phyloP scores from a whole-genome alignment of 2,113 vertebrate genomes.

The Nycticebus coucang region DNA sequence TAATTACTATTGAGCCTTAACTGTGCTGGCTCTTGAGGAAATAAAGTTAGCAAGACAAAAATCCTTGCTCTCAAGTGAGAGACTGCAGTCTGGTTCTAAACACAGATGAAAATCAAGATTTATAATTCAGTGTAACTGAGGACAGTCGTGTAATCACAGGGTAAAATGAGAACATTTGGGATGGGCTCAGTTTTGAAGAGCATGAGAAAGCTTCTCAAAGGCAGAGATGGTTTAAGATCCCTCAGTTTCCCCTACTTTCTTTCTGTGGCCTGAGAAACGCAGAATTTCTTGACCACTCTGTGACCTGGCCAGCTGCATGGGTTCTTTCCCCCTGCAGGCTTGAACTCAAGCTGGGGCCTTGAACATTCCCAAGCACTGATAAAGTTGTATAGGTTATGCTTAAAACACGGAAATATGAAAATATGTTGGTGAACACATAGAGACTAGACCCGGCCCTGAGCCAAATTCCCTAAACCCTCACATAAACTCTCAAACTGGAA shows the following conservation, averaged over 20 bases:
- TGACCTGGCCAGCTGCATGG: slow-evolving; percentile 26
- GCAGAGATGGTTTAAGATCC: background rate
- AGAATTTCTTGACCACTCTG: background rate
- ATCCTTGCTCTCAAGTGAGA: background rate
- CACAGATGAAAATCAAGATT: background rate
- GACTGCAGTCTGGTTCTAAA: background rate
- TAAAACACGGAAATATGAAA: background rate
- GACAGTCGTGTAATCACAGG: background rate
- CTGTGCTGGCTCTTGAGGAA: background rate
- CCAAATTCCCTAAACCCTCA: slow-evolving; percentile 1
- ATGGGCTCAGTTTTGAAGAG: background rate
- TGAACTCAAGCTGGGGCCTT: background rate
- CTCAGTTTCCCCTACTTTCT: background rate
- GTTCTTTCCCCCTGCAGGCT: background rate
- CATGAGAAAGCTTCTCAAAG: background rate
- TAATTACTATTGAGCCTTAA: background rate
- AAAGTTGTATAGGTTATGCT: slow-evolving; percentile 28
- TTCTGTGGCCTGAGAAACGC: background rate
- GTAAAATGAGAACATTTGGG: background rate
- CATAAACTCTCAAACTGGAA: background rate
- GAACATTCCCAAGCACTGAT: slow-evolving; percentile 40
- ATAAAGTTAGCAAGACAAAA: background rate
- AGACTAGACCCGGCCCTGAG: background rate
- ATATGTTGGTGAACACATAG: slow-evolving; percentile 27
- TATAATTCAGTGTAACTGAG: background rate